Conservation (phyloP, 2,888 invertebrate species). For the Pristionchus mayeri region DNA sequence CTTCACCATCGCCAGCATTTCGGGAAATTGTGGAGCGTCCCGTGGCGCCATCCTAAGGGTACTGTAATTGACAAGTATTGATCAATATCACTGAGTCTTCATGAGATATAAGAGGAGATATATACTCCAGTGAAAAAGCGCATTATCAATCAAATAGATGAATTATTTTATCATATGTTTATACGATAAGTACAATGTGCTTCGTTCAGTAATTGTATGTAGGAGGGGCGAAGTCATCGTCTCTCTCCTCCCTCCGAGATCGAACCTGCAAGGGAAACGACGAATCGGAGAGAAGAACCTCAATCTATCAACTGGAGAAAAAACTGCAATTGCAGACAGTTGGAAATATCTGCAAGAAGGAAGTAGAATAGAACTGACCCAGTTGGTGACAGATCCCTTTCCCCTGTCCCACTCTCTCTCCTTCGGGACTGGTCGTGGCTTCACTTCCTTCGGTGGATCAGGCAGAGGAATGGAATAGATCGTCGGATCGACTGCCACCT, state of each 20-base stretch:
- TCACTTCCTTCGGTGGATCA: conserved; percentile 16
- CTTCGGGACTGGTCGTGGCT: conserved; percentile 30
- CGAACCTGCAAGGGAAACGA: conserved; percentile 31
- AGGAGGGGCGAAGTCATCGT: conserved; percentile 48
- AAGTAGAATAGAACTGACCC: not conserved
- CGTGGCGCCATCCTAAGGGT: conserved; percentile 47
- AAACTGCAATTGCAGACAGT: too few species aligned
- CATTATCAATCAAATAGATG: not conserved
- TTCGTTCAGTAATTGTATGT: conserved; percentile 13
- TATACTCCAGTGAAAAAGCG: not conserved
- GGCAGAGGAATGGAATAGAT: conserved; percentile 44
- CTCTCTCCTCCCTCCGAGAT: conserved; percentile 43
- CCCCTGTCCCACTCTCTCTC: conserved; percentile 50
- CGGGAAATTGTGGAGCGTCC: conserved; percentile 39
- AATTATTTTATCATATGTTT: not conserved
- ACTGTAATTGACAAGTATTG: not conserved
- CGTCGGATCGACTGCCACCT: not conserved
- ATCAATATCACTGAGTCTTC: not conserved
- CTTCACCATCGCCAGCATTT: conserved; percentile 42
- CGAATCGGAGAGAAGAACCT: not conserved
- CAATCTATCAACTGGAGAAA: not conserved
- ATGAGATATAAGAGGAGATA: not conserved
- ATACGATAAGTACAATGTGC: not conserved
- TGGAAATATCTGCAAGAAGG: not conserved
- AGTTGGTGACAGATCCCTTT: conserved; percentile 44